phyloP scores from a whole-genome alignment of 2,113 vertebrate genomes.

The Phaetusa simplex region DNA sequence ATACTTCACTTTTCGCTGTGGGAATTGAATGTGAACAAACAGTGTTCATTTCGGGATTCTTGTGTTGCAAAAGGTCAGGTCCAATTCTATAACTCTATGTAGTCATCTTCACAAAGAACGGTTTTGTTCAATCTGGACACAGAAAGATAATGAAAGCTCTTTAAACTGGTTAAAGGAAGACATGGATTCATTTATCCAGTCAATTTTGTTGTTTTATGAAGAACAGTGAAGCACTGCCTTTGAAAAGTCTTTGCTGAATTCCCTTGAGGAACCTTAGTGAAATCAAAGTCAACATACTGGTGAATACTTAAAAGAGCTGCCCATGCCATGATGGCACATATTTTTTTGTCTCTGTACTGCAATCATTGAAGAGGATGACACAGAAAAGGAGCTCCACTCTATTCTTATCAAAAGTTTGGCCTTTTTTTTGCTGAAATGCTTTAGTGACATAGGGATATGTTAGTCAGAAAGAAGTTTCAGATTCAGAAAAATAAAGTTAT shows the following conservation, averaged over 20 bases:
- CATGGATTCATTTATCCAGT: not conserved
- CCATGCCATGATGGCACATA: not conserved
- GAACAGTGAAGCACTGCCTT: not conserved
- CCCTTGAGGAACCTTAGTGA: not conserved
- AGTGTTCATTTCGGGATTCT: not conserved
- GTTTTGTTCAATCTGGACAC: not conserved
- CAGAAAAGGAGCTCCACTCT: not conserved
- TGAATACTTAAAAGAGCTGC: not conserved
- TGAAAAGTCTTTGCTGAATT: slow-evolving; percentile 25
- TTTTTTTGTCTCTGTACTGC: not conserved
- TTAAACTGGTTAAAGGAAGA: slow-evolving; percentile 38
- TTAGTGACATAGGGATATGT: not conserved
- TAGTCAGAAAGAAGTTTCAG: not conserved
- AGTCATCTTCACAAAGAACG: slow-evolving; percentile 25
- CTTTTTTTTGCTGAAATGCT: not conserved
- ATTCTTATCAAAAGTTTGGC: not conserved
- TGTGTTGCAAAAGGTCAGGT: slow-evolving; percentile 32
- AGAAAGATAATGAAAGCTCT: slow-evolving; percentile 5
- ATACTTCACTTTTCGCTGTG: not conserved
- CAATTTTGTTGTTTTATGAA: slow-evolving; percentile 15
- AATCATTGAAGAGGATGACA: not conserved
- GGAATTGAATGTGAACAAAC: slow-evolving; percentile 33
- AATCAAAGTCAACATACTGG: not conserved
- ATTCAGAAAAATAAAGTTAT: not conserved
- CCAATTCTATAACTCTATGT: not conserved